These are phyloP conservation scores for Fulmarus glacialis DNA, from an alignment of 2,113 vertebrate species.

Conservation along the genomic window DNA sequence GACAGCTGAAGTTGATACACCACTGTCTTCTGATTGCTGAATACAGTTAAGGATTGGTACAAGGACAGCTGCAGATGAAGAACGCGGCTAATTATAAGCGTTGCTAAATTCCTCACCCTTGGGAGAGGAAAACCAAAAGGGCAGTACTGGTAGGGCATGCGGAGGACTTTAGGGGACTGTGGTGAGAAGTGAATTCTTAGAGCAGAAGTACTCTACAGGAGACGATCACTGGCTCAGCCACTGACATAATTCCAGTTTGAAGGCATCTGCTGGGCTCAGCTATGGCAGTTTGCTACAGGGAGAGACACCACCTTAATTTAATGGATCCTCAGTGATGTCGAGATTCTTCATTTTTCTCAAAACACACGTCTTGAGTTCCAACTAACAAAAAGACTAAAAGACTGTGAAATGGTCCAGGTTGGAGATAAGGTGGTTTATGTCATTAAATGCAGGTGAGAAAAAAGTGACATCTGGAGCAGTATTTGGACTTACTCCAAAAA, in stretches of 20 bases:
- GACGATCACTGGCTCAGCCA: background rate
- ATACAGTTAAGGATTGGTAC: background rate
- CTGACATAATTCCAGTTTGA: background rate
- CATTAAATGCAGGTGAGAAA: background rate
- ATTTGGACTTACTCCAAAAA: background rate
- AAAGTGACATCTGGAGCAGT: background rate
- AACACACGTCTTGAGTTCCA: background rate
- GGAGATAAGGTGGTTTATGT: background rate
- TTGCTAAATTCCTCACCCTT: background rate
- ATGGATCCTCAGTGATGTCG: background rate
- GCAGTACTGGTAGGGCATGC: accelerated
- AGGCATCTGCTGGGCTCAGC: background rate
- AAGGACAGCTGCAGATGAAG: background rate
- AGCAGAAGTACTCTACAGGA: background rate
- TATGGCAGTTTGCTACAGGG: background rate
- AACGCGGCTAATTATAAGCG: background rate
- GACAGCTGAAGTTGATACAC: background rate
- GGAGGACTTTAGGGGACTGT: background rate
- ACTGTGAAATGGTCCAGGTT: background rate
- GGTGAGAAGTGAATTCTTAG: background rate
- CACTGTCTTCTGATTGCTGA: background rate
- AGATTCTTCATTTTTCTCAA: background rate
- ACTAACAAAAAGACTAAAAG: background rate
- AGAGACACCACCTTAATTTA: background rate
- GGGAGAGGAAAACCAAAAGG: background rate